These are phyloP conservation scores for Temnothorax curvispinosus DNA, from an alignment of 1,140 invertebrate species.

Conservation along the genomic window DNA sequence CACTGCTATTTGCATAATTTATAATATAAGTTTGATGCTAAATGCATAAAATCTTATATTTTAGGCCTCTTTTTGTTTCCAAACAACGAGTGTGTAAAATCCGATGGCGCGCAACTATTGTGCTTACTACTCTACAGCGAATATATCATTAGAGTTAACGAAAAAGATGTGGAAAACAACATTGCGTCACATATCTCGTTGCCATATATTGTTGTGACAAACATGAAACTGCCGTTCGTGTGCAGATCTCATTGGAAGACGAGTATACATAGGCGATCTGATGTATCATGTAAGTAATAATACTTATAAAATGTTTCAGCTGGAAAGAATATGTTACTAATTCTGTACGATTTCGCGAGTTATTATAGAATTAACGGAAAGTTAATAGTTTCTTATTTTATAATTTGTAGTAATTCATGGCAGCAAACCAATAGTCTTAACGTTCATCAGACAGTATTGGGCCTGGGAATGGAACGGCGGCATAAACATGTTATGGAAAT, in stretches of 20 bases:
- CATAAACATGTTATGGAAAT: slow-evolving; percentile 76
- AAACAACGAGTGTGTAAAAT: slow-evolving; percentile 85
- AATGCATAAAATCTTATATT: slow-evolving; percentile 33
- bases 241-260: slow-evolving; percentile 84
- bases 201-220: slow-evolving; percentile 83
- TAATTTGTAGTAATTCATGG: slow-evolving; percentile 70
- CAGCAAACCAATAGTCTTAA: slow-evolving; percentile 70
- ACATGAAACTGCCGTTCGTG: slow-evolving; percentile 84
- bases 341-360: background rate
- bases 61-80: slow-evolving; percentile 87
- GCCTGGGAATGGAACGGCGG: slow-evolving; percentile 85
- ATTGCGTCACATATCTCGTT: slow-evolving; percentile 83
- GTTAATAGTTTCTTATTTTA: background rate
- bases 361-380: background rate
- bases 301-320: background rate
- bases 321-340: background rate
- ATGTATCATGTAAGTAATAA: slow-evolving; percentile 81
- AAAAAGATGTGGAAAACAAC: slow-evolving; percentile 68
- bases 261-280: slow-evolving; percentile 81
- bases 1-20: background rate
- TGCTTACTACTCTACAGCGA: slow-evolving; percentile 85
- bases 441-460: slow-evolving; percentile 80
- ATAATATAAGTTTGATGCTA: slow-evolving; percentile 8
- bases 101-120: slow-evolving; percentile 84
- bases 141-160: slow-evolving; percentile 81